Percentiles rank a stretch among this genome's conserved stretches.
Evolutionary conservation across 1,140 invertebrate species (phyloP).

Genomic region (Drosophila auraria): DNA sequence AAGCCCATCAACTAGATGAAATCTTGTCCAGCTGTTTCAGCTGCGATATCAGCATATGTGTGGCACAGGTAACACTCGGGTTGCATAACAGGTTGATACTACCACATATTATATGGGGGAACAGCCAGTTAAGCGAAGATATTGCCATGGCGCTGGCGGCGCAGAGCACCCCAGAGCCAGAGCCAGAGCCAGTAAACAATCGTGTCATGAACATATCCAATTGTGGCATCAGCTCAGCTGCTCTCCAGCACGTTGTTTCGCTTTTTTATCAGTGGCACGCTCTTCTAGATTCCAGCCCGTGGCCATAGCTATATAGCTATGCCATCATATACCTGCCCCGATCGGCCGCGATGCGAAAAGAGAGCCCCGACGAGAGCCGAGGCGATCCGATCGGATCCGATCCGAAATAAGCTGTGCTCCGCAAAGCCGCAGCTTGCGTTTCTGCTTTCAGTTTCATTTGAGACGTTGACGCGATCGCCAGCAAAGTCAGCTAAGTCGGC

Average conservation of each 20-base stretch:
- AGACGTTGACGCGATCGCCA: slow-evolving; percentile 77
- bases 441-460: slow-evolving; percentile 83
- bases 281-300: slow-evolving; percentile 71
- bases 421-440: slow-evolving; percentile 57
- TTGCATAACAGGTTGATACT: slow-evolving; percentile 42
- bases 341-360: slow-evolving; percentile 4
- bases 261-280: slow-evolving; percentile 73
- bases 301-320: slow-evolving; percentile 9
- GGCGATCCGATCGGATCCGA: slow-evolving; percentile 13
- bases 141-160: slow-evolving; percentile 38
- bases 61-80: slow-evolving; percentile 5
- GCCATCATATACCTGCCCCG: slow-evolving; percentile 24
- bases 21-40: slow-evolving; percentile 14
- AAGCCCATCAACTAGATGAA: background rate
- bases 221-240: slow-evolving; percentile 67
- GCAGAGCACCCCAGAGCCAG: slow-evolving; percentile 16
- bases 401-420: slow-evolving; percentile 22
- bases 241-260: slow-evolving; percentile 72
- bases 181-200: slow-evolving; percentile 36
- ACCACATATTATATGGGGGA: slow-evolving; percentile 24
- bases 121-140: slow-evolving; percentile 23
- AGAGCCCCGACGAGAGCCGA: slow-evolving; percentile 15
- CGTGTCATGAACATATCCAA: slow-evolving; percentile 55
- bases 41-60: slow-evolving; percentile 13
- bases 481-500: slow-evolving; percentile 50